A percentile compares a stretch with the other conserved stretches of the same genome.
Conservation (phyloP, 2,797 vertebrate species). For the Helarctos malayanus region DNA sequence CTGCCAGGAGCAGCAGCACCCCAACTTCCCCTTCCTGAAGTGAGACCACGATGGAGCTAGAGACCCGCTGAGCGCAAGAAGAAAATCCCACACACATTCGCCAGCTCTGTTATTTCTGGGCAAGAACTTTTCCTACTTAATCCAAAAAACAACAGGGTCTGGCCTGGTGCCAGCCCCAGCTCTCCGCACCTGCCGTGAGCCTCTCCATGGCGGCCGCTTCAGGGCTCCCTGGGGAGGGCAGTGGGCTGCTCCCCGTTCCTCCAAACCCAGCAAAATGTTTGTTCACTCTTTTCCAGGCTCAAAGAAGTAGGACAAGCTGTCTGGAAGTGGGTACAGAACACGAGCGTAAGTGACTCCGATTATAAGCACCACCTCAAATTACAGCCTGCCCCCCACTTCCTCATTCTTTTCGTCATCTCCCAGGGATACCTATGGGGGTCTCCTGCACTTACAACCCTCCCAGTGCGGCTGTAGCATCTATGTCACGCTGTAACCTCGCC, state of each 20-base stretch:
- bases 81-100: background rate
- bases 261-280: background rate
- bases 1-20: background rate
- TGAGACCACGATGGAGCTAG: background rate
- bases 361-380: background rate
- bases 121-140: background rate
- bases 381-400: background rate
- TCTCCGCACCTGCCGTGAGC: background rate
- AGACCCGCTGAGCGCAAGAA: background rate
- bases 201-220: background rate
- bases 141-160: background rate
- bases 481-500: background rate
- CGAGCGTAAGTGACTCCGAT: slow-evolving; percentile 35
- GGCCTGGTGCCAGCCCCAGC: background rate
- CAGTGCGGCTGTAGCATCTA: background rate
- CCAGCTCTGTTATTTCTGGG: slow-evolving; percentile 18
- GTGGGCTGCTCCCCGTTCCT: background rate
- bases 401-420: background rate
- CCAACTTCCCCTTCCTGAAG: background rate
- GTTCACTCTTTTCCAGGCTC: background rate
- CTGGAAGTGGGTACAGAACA: background rate
- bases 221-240: background rate
- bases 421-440: background rate
- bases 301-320: background rate
- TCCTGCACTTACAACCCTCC: background rate